phyloP scores from a whole-genome alignment of 2,888 invertebrate genomes.

The Temnothorax rugatulus region DNA sequence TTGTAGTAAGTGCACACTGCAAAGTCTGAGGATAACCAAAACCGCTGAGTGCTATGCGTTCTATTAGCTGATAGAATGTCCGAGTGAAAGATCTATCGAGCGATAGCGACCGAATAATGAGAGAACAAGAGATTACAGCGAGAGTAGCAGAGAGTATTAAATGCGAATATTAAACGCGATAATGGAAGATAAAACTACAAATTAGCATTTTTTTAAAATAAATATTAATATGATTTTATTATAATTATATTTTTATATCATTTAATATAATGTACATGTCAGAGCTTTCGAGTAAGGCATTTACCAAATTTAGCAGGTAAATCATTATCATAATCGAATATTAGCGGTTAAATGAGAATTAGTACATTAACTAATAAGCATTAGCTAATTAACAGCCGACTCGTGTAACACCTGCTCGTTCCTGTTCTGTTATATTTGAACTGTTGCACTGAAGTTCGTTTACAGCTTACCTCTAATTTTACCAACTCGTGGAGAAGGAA shows the following conservation, averaged over 20 bases:
- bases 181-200: neutral
- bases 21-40: slow-evolving; percentile 38
- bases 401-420: slow-evolving; percentile 9
- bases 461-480: neutral
- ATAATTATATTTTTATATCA: neutral
- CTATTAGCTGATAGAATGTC: slow-evolving; percentile 22
- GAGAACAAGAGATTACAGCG: slow-evolving; percentile 3
- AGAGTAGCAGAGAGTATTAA: neutral
- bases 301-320: neutral
- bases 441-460: neutral
- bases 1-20: slow-evolving; percentile 84
- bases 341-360: neutral
- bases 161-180: slow-evolving; percentile 3
- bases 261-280: neutral
- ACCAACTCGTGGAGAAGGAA: neutral
- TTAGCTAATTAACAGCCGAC: neutral
- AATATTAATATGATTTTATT: neutral
- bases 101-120: neutral
- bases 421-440: neutral
- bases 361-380: slow-evolving; percentile 11
- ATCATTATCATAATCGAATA: neutral
- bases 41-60: slow-evolving; percentile 13
- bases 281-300: neutral
- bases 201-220: neutral
- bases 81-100: slow-evolving; percentile 7